Base-by-base conservation (phyloP, 2,888 invertebrate species). In the Galerucella pusilla region DNA sequence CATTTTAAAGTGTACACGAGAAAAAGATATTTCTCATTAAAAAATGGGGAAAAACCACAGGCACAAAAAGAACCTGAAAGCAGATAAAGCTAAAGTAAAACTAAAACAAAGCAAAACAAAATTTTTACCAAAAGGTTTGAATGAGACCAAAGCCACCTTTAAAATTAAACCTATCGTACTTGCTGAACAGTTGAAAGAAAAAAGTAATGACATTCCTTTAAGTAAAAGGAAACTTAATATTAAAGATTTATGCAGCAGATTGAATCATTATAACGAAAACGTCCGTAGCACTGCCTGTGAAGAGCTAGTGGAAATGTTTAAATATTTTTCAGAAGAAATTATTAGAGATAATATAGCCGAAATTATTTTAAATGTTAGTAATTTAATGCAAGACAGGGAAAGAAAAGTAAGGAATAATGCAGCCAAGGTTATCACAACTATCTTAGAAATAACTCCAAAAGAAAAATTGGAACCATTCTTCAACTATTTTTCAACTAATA, bases 81-180 rank as follows among this genome's bases (percentile, higher is more conserved):
- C 93, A 0, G 97, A 97, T 86, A 97, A 96, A 85, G 92, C 95
- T 0, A 98, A 97, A 90, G 93, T 95, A 0, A 96, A 97, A 86
- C 87, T 97, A 49, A 97, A 97, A 88, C 79, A 79, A 71, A 76
- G 78, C 6, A 87, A 87, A 83, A 93, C 94, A 75, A 92, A 94
- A 86, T 91, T 92, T 84, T 87, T 97, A 69, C 94, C 95, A 0
- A 97, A 96, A 89, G 96, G 96, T 9, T 91, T 93, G 69, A 98
- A 97, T 90, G 92, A 96, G 5, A 97, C 97, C 0, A 93, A 96
- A 86, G 94, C 96, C 0, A 92, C 93, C 82, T 97, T 98, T 83
- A 96, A 97, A 90, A 91, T 96, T 0, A 94, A 94, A 83, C 95
- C 96, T 84, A 96, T 98, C 80, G 90, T 96, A 2, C 90, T 98